Percentiles rank a stretch among this genome's conserved stretches.
Conservation (phyloP, 2,113 vertebrate species). For the Mormyrus iriodes region DNA sequence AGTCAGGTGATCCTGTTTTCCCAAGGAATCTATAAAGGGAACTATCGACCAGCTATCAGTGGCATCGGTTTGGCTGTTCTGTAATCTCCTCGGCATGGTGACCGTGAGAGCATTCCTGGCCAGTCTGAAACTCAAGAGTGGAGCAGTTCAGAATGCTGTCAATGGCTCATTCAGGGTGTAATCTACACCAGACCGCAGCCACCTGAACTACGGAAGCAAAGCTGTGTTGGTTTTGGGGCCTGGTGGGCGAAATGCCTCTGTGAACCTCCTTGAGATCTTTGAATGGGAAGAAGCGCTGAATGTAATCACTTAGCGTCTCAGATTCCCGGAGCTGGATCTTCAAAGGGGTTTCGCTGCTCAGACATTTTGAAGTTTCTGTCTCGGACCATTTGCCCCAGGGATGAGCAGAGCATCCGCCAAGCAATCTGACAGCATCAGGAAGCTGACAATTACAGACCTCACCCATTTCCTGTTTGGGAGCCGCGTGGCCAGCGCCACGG, state of each 20-base stretch:
- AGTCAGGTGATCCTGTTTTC: not conserved
- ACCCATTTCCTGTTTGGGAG: conserved; percentile 9
- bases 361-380: not conserved
- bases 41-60: not conserved
- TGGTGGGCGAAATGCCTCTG: not conserved
- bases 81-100: not conserved
- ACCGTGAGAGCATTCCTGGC: not conserved
- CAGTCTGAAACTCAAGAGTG: conserved; percentile 2
- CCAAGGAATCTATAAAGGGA: not conserved
- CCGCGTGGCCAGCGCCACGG: not conserved
- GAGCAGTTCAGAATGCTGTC: not conserved
- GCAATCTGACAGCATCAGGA: not conserved
- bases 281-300: not conserved
- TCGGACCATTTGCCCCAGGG: not conserved
- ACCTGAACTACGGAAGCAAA: not conserved
- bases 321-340: not conserved
- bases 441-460: not conserved
- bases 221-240: not conserved
- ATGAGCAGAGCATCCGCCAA: not conserved
- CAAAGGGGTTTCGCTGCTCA: not conserved
- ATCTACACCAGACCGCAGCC: not conserved
- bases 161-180: not conserved
- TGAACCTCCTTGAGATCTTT: not conserved
- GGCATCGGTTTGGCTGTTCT: not conserved
- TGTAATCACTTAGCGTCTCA: not conserved